Base-by-base conservation (phyloP, 1,140 invertebrate genomes). In the Neuroterus valhalla region DNA sequence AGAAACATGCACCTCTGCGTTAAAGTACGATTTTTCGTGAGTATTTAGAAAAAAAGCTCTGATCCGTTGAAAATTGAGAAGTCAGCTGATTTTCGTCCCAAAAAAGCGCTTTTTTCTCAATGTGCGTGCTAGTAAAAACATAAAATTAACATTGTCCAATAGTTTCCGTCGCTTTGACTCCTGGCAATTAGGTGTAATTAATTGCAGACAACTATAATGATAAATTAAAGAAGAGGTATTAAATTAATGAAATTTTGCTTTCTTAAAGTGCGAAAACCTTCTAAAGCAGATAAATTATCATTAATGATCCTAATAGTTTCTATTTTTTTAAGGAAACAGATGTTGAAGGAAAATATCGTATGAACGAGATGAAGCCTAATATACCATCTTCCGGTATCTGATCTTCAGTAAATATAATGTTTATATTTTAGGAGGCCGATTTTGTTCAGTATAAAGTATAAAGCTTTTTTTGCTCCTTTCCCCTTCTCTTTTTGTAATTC, bases 41-140 rank as follows among this genome's bases (percentile, higher is more conserved):
- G n/a, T n/a, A n/a, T n/a, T n/a, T n/a, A n/a, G n/a, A n/a, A n/a
- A n/a, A n/a, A n/a, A n/a, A n/a, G n/a, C n/a, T n/a, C n/a, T n/a
- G n/a, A n/a, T n/a, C n/a, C n/a, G n/a, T n/a, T n/a, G n/a, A n/a
- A n/a, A n/a, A n/a, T n/a, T n/a, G n/a, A n/a, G n/a, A n/a, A n/a
- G n/a, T n/a, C n/a, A n/a, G n/a, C n/a, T n/a, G n/a, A n/a, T n/a
- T n/a, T n/a, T n/a, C n/a, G n/a, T n/a, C n/a, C n/a, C n/a, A n/a
- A n/a, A n/a, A n/a, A n/a, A n/a, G n/a, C n/a, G n/a, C n/a, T n/a
- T n/a, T n/a, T n/a, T n/a, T n/a, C n/a, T n/a, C n/a, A n/a, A n/a
- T n/a, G n/a, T n/a, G n/a, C 78, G 79, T 71, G 70, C 69, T 85
- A 85, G 86, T 88, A 83, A 87, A 88, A 87, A 87, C 83, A 75